Conservation (phyloP, 2,888 invertebrate species). For the Vesta saturnalis region DNA sequence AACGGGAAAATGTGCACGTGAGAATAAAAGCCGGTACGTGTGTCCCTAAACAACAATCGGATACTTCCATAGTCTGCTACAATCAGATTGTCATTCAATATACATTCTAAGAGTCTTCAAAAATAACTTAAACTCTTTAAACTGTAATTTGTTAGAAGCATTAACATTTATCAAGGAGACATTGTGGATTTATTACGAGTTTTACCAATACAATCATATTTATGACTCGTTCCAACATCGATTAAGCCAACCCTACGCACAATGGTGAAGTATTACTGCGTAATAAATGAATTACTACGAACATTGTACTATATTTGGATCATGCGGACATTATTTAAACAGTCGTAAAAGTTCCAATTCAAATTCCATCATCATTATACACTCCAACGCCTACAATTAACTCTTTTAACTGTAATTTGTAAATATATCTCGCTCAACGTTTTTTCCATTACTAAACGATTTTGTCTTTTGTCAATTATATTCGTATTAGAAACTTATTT, state of each 20-base stretch:
- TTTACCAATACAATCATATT: slow-evolving; percentile 19
- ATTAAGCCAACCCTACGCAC: slow-evolving; percentile 25
- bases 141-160: slow-evolving; percentile 15
- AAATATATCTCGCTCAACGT: too few relatives aligned
- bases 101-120: slow-evolving; percentile 13
- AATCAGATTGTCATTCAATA: slow-evolving; percentile 28
- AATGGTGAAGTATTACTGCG: slow-evolving; percentile 20
- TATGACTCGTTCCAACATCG: slow-evolving; percentile 22
- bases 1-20: slow-evolving; percentile 48
- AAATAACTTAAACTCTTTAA: slow-evolving; percentile 21
- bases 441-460: not conserved
- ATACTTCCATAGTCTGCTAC: slow-evolving; percentile 31
- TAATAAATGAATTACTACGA: slow-evolving; percentile 15
- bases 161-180: slow-evolving; percentile 18
- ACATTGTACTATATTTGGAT: too few relatives aligned
- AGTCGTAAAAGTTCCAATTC: too few relatives aligned
- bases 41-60: slow-evolving; percentile 36
- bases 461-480: not conserved
- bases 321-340: too few relatives aligned
- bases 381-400: too few relatives aligned
- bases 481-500: not conserved
- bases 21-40: slow-evolving; percentile 39
- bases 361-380: too few relatives aligned
- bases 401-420: too few relatives aligned
- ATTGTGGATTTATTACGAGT: slow-evolving; percentile 16